Evolutionary conservation across 2,888 invertebrate genomes (phyloP), one percentile per base, ranked within the genome.

Genomic region (Agonopterix arenella): DNA sequence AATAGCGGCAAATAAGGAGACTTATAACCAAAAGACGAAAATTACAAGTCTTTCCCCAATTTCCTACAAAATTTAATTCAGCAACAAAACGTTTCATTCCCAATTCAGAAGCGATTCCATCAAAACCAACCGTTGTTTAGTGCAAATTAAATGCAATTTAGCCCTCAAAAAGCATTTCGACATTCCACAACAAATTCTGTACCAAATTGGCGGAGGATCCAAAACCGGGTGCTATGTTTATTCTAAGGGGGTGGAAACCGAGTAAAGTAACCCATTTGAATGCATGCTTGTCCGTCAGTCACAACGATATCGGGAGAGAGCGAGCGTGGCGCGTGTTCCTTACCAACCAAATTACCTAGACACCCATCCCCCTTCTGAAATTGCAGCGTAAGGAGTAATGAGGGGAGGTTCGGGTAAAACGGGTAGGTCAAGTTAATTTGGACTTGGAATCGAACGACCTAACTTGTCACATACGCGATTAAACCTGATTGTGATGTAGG

Each of bases 271-370:
- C 90, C 92, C 83, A 92, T 92, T 92, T 92, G 92, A 92, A 92
- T 92, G 92, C 92, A 92, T 92, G 90, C 91, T 90, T 91, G 92
- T 92, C 92, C 90, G 92, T 92, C 92, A 92, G 91, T 92, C 92
- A 91, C 88, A 90, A 88, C 90, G 91, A 89, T 91, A 91, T 91
- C 86, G 80, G 75, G 67, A 62, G 78, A 69, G 80, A 70, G 75
- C 65, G 75, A 70, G 75, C 78, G 74, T 64, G 70, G 77, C 71
- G 75, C 77, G 81, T 78, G 80, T 73, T 74, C 64, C 70, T 62
- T 57, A 61, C 61, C 70, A 60, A 44, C 85, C 76, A 76, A n/a
- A 40, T n/a, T n/a, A 40, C 40, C 40, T 9, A 40, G 40, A n/a
- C 40, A n/a, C n/a, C 10, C 40, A 40, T 40, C 40, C 10, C 40